Base-by-base conservation (phyloP, 2,113 vertebrate species). In the Ctenomys sociabilis region DNA sequence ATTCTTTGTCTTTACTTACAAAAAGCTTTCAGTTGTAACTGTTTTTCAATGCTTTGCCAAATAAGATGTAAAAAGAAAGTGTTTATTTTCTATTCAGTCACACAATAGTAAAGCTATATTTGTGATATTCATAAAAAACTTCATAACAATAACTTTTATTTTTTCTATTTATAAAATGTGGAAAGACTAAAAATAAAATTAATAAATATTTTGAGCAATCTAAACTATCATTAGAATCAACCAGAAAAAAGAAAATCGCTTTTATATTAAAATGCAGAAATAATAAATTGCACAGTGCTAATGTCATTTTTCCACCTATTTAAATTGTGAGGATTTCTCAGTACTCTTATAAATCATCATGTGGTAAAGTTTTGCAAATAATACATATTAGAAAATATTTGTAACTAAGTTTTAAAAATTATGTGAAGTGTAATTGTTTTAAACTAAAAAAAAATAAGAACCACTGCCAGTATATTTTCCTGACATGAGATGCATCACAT, bases 1-100 rank as follows among this genome's bases (percentile, higher is more conserved):
- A 90, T 75, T 94, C 75, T 88, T 93, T 83, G 85, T 96, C 94
- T 96, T 89, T 32, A 90, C 49, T 94, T 84, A 85, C 73, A 97
- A 92, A 95, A 93, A 54, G 40, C 37, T 96, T 96, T 89, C 35
- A 94, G 64, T 90, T 89, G 57, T 93, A 97, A 97, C 86, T 75
- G 45, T 91, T 91, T 95, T 95, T 88, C 77, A 93, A 35, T 68
- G 45, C 82, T 96, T 96, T 66, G 85, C 64, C 83, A 97, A 96
- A 96, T 93, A 95, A 94, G 54, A 88, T 68, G 68, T 70, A 94
- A 93, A 96, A 96, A 83, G 30, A 64, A 93, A 93, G 81, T 73
- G 43, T 72, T 87, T 92, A 64, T 87, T 96, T 80, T 95, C 84
- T 91, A 92, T 78, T 94, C 90, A 97, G 77, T 59, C 4, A n/a